These are phyloP conservation scores for Hyles vespertilio DNA, from an alignment of 1,140 invertebrate genomes.

Conservation along the genomic window DNA sequence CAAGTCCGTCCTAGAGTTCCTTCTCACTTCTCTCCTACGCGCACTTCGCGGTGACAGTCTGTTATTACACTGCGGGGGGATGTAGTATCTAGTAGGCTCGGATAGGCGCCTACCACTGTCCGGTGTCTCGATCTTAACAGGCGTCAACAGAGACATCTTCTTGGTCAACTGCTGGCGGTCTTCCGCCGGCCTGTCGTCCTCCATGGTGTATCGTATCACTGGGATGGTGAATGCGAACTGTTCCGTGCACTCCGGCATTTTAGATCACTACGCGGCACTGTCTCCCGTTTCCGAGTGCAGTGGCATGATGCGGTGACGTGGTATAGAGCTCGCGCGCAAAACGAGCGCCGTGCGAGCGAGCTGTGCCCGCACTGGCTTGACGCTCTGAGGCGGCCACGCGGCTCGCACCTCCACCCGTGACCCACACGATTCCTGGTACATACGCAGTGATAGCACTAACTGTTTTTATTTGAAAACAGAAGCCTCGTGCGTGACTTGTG, in stretches of 20 bases:
- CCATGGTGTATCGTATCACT: slow-evolving; percentile 67
- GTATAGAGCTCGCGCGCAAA: slow-evolving; percentile 13
- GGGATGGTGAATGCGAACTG: slow-evolving; percentile 62
- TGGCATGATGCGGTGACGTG: slow-evolving; percentile 12
- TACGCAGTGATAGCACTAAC: neutral
- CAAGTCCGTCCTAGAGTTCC: slow-evolving; percentile 47
- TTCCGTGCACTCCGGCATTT: slow-evolving; percentile 69
- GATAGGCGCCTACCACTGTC: slow-evolving; percentile 54
- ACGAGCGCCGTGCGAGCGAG: slow-evolving; percentile 30
- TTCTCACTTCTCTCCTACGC: slow-evolving; percentile 50
- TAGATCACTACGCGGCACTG: slow-evolving; percentile 48
- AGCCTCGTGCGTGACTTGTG: slow-evolving; percentile 19
- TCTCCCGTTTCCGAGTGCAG: slow-evolving; percentile 22
- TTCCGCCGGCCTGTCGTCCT: slow-evolving; percentile 45
- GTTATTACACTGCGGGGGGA: slow-evolving; percentile 67
- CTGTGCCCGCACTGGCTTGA: slow-evolving; percentile 17
- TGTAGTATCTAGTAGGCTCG: slow-evolving; percentile 60
- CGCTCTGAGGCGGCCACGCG: slow-evolving; percentile 3
- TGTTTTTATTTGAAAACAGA: slow-evolving; percentile 18
- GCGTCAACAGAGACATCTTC: slow-evolving; percentile 60
- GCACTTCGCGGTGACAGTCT: slow-evolving; percentile 61
- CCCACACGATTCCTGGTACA: slow-evolving; percentile 9
- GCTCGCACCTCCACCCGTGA: slow-evolving; percentile 14
- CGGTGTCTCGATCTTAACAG: slow-evolving; percentile 65
- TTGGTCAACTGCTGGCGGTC: slow-evolving; percentile 52